Evolutionary conservation across 2,797 vertebrate species (phyloP).

Genomic region (Pseudochromis fuscus): DNA sequence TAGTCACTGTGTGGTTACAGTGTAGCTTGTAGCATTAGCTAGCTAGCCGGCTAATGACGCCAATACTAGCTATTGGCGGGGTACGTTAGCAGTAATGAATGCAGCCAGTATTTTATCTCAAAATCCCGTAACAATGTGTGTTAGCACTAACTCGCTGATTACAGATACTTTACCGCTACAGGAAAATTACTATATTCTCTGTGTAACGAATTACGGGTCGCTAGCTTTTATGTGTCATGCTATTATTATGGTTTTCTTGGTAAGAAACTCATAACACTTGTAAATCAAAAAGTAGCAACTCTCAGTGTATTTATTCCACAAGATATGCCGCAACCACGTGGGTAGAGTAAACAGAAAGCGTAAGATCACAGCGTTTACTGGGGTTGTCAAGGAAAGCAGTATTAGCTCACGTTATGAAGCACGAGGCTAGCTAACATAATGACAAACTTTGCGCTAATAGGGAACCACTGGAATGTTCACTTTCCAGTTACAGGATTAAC

Average conservation of each 20-base stretch:
- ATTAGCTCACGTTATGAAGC: conserved; percentile 53
- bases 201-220: conserved; percentile 14
- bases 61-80: conserved; percentile 67
- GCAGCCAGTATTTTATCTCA: background rate
- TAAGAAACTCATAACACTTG: background rate
- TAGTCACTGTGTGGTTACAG: conserved; percentile 10
- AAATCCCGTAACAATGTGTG: background rate
- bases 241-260: conserved; percentile 18
- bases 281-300: conserved; percentile 8
- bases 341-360: conserved; percentile 9
- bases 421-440: conserved; percentile 80
- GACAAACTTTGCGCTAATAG: conserved; percentile 70
- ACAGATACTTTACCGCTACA: background rate
- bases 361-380: conserved; percentile 26
- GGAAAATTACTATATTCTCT: background rate
- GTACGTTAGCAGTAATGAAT: conserved; percentile 27
- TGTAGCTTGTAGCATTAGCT: conserved; percentile 50
- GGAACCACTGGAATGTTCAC: background rate
- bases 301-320: background rate
- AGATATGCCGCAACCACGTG: background rate
- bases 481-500: background rate
- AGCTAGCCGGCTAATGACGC: conserved; percentile 58
- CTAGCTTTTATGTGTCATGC: conserved; percentile 38
- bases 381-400: conserved; percentile 64
- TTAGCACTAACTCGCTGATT: background rate